Base-by-base conservation (phyloP, 1,140 invertebrate species). In the Pararge aegeria region DNA sequence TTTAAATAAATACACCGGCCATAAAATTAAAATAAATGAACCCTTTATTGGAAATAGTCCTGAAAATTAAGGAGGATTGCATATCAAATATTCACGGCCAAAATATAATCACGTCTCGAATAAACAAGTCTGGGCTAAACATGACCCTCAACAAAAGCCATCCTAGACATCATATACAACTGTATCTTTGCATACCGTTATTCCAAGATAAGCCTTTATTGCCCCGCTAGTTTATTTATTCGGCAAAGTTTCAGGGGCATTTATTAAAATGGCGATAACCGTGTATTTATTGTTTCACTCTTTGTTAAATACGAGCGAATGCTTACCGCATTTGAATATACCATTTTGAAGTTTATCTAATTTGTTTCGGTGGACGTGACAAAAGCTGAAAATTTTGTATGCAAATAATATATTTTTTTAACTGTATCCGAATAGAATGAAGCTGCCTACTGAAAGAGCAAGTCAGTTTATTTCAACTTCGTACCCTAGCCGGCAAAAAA, bases 241-340 rank as follows among this genome's bases (percentile, higher is more conserved):
- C 66, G 67, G 66, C 64, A 61, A 76, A 78, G 68, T 80, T 79
- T 75, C 75, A 59, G 60, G 72, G 64, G 72, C 78, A 84, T 87
- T 83, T 87, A 87, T 84, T 87, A 87, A 86, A 84, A 83, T 79
- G 69, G 83, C 75, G 80, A 87, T 87, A 87, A 83, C 79, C 73
- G 68, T 62, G 70, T 83, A 84, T 87, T 87, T 87, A 84, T 84
- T 83, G 81, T 84, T 75, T 77, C 67, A 60, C 64, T 72, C 72
- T 77, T 78, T 64, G 68, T 73, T 66, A 61, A 34, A 34, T 73
- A 66, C 83, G 83, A 80, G 83, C 82, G 59, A 83, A 38, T 66
- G 58, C 70, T 69, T 65, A 52, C 61, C 58, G 44, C 55, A 40
- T 59, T 65, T 56, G 52, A 61, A 64, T 62, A 40, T 62, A 55